Conservation (phyloP, 2,113 vertebrate genomes). For the Heterotilapia buettikoferi region DNA sequence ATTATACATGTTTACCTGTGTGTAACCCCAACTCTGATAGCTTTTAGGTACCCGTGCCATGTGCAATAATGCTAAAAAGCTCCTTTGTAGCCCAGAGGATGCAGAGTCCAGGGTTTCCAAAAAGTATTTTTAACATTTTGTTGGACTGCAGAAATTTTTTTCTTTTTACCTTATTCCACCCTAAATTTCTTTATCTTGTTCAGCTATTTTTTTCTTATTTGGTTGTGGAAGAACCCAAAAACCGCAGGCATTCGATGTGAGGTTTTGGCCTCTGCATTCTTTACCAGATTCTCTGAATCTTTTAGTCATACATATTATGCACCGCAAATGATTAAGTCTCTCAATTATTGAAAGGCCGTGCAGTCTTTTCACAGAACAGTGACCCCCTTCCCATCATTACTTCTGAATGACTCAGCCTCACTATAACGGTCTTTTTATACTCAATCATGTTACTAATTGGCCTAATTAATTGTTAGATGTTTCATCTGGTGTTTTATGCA, state of each 20-base stretch:
- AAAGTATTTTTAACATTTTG: neutral
- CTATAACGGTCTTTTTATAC: neutral
- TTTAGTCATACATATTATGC: neutral
- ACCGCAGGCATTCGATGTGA: neutral
- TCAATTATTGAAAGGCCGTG: neutral
- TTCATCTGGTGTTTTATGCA: neutral
- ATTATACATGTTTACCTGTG: neutral
- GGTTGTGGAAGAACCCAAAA: neutral
- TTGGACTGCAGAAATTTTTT: neutral
- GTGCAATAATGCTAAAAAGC: neutral
- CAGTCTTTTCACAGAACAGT: neutral
- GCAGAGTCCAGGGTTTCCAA: neutral
- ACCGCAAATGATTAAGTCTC: neutral
- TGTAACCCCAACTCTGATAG: neutral
- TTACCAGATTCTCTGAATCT: neutral
- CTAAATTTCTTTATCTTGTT: neutral
- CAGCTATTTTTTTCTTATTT: neutral
- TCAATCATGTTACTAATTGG: neutral
- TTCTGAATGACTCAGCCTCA: neutral
- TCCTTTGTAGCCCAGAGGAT: neutral
- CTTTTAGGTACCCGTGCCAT: neutral
- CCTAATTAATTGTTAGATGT: neutral
- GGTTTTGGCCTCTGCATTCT: neutral
- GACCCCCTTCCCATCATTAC: neutral
- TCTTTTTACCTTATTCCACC: neutral